Evolutionary conservation across 1,140 invertebrate genomes (phyloP).

Genomic region (Aphis craccivora): DNA sequence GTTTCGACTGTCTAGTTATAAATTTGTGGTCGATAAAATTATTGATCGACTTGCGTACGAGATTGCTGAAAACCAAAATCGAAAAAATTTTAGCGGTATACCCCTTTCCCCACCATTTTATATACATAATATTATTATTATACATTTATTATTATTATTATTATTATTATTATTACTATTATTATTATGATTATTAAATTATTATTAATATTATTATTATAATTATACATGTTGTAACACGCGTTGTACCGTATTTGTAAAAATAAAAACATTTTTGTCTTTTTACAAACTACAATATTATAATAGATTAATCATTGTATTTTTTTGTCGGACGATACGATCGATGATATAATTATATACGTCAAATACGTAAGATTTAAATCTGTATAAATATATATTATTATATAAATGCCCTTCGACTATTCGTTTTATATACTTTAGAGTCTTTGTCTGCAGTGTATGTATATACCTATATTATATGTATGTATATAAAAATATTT

Average conservation of each 20-base stretch:
- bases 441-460: background rate
- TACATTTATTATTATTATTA: background rate
- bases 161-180: slow-evolving; percentile 9
- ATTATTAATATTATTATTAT: background rate
- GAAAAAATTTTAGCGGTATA: background rate
- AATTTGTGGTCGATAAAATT: background rate
- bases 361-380: background rate
- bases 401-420: background rate
- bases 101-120: background rate
- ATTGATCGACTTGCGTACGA: background rate
- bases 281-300: background rate
- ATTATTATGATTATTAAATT: background rate
- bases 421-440: background rate
- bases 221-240: background rate
- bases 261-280: slow-evolving; percentile 2
- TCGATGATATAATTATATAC: background rate
- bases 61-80: background rate
- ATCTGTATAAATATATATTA: background rate
- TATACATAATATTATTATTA: slow-evolving; percentile 3
- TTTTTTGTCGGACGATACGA: background rate
- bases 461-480: background rate
- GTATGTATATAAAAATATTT: background rate
- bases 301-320: background rate
- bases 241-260: background rate
- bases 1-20: background rate